Evolutionary conservation across 2,888 invertebrate genomes (phyloP).

Genomic region (Lampropteryx suffumata): DNA sequence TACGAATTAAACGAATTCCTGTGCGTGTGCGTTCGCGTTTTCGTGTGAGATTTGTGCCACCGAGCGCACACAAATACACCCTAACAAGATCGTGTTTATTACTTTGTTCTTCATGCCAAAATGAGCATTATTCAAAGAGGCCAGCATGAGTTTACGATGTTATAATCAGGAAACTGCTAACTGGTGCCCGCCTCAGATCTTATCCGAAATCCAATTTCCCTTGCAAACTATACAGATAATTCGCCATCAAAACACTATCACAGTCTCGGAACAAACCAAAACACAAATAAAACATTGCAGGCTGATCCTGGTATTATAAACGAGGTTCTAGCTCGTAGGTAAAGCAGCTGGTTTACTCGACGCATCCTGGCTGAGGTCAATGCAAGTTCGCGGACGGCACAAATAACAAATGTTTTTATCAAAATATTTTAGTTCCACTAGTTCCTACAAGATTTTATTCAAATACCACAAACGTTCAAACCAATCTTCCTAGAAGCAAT

Average conservation of each 20-base stretch:
- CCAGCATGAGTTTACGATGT: constrained; percentile 1
- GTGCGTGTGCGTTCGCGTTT: too few relatives aligned
- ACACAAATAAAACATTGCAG: constrained; percentile 29
- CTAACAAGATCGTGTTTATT: too few relatives aligned
- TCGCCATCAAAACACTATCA: constrained; percentile 23
- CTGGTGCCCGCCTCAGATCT: neutral
- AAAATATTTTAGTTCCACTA: too few relatives aligned
- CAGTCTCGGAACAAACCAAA: constrained; percentile 18
- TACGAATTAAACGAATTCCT: too few relatives aligned
- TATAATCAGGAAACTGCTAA: neutral
- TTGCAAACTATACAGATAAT: constrained; percentile 22
- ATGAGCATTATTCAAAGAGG: neutral
- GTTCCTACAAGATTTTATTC: too few relatives aligned
- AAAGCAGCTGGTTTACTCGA: constrained; percentile 1
- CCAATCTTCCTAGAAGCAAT: too few relatives aligned
- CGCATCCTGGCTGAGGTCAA: too few relatives aligned
- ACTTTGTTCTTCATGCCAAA: neutral
- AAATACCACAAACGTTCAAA: too few relatives aligned
- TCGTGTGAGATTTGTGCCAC: too few relatives aligned
- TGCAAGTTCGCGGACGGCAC: too few relatives aligned
- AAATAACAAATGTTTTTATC: too few relatives aligned
- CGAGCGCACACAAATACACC: too few relatives aligned
- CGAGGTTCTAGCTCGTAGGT: constrained; percentile 8
- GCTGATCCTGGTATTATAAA: constrained; percentile 26
- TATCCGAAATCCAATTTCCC: constrained; percentile 18